Base-by-base conservation (phyloP, 1,140 invertebrate genomes). In the Neelides sp. region DNA sequence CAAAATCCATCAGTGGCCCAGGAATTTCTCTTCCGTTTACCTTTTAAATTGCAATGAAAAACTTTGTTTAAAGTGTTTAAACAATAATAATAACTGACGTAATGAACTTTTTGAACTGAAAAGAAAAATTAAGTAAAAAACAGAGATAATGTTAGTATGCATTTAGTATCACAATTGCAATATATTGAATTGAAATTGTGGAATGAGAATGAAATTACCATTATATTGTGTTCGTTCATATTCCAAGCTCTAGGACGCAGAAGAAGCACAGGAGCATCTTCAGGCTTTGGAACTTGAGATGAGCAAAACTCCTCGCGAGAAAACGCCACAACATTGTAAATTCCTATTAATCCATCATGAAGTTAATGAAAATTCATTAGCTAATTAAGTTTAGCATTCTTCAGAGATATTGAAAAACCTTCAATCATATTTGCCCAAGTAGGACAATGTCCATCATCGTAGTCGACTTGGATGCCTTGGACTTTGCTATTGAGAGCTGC, bases 361-460 rank as follows among this genome's bases (percentile, higher is more conserved):
- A 23, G 2, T 13, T 26, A 48, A 5, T 20, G 32, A 24, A 17
- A 28, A 12, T 26, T 17, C 37, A 39, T 48, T 40, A 28, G 26
- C 26, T 12, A 26, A 48, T 23, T 17, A 15, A 47, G 15, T 34
- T 15, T 1, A 48, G n/a, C n/a, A n/a, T n/a, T n/a, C n/a, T n/a
- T n/a, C n/a, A n/a, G n/a, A n/a, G n/a, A n/a, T 27, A 12, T 12
- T 8, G 10, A 19, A 8, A 19, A 10, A 58, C 57, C 57, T 42
- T 36, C 19, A 19, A 83, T 66, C 62, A 80, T 79, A 57, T 82
- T 82, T 36, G 62, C 68, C 79, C 79, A 82, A 1, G 78, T 78
- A 1, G 80, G 80, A 58, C 79, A 82, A 55, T 80, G 78, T 0
- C 79, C 79, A 68, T 82, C 80, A 63, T 80, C 78, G 71, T 79